Evolutionary conservation across 2,888 invertebrate genomes (phyloP).

Genomic region (Ptychoptera contaminata): DNA sequence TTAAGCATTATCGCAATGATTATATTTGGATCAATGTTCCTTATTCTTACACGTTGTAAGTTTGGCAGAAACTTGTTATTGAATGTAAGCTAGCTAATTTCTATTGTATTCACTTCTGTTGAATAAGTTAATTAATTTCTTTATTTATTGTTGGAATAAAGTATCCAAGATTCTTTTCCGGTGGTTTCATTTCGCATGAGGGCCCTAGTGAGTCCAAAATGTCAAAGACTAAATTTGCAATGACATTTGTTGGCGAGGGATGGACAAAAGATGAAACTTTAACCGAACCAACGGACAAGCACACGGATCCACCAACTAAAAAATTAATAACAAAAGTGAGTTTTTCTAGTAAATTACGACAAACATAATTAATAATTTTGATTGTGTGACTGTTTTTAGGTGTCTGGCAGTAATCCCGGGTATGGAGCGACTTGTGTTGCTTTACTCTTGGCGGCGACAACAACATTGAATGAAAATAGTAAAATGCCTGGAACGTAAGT

Average conservation of each 20-base stretch:
- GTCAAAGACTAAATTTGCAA: conserved; percentile 42
- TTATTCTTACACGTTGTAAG: conserved; percentile 41
- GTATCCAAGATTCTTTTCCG: conserved; percentile 54
- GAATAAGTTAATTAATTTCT: not conserved
- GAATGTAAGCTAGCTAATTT: conserved; percentile 32
- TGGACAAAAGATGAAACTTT: conserved; percentile 49
- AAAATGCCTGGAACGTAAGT: conserved; percentile 59
- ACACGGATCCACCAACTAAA: conserved; percentile 41
- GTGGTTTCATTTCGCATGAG: conserved; percentile 48
- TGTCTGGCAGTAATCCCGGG: conserved; percentile 34
- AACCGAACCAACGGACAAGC: conserved; percentile 34
- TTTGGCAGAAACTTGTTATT: conserved; percentile 48
- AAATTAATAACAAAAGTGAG: conserved; percentile 45
- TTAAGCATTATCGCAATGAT: conserved; percentile 32
- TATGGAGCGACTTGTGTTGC: conserved; percentile 69
- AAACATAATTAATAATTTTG: no score
- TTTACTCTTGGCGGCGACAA: conserved; percentile 55
- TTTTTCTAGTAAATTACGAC: no score
- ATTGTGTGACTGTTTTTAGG: no score
- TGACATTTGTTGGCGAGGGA: conserved; percentile 62
- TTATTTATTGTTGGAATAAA: conserved; percentile 24
- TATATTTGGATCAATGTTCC: conserved; percentile 44
- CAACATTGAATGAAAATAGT: conserved; percentile 54
- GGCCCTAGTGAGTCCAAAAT: conserved; percentile 46
- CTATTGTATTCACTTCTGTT: conserved; percentile 7